Evolutionary conservation across 2,113 vertebrate species (phyloP).

Genomic region (Macquaria ambigua): DNA sequence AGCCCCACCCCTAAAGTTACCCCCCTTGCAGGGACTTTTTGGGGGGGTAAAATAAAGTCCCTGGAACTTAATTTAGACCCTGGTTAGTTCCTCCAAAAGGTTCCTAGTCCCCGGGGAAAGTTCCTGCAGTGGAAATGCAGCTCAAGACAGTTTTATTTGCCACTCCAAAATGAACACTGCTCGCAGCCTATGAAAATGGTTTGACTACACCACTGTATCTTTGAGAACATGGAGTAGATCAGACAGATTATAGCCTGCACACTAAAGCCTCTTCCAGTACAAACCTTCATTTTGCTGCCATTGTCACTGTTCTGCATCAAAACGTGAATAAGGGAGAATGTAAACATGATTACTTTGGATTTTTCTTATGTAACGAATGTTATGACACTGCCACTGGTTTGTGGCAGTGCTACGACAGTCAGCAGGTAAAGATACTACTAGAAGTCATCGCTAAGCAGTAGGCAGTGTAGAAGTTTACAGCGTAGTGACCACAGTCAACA

Average conservation of each 20-base stretch:
- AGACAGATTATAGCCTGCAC: not conserved
- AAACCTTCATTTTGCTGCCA: constrained; percentile 2
- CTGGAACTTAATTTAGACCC: too few relatives aligned
- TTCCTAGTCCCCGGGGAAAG: too few relatives aligned
- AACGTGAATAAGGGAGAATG: constrained; percentile 3
- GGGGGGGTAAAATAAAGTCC: too few relatives aligned
- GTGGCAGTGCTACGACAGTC: constrained; percentile 18
- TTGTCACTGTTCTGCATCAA: not conserved
- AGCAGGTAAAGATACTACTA: constrained; percentile 1
- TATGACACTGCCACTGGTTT: constrained; percentile 4
- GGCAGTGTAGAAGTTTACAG: constrained; percentile 65
- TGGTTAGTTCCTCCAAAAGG: too few relatives aligned
- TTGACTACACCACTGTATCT: not conserved
- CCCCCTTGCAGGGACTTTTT: too few relatives aligned
- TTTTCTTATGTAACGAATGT: constrained; percentile 19
- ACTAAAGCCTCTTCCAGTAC: not conserved
- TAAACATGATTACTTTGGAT: constrained; percentile 55
- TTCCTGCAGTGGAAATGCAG: too few relatives aligned
- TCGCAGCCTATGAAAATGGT: not conserved
- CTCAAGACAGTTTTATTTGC: not conserved
- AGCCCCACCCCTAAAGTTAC: too few relatives aligned
- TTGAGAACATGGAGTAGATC: not conserved
- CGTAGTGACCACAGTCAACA: constrained; percentile 29
- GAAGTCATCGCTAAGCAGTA: constrained; percentile 44
- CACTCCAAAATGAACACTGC: not conserved